phyloP scores from a whole-genome alignment of 2,797 vertebrate species.

The Tympanoctomys barrerae region DNA sequence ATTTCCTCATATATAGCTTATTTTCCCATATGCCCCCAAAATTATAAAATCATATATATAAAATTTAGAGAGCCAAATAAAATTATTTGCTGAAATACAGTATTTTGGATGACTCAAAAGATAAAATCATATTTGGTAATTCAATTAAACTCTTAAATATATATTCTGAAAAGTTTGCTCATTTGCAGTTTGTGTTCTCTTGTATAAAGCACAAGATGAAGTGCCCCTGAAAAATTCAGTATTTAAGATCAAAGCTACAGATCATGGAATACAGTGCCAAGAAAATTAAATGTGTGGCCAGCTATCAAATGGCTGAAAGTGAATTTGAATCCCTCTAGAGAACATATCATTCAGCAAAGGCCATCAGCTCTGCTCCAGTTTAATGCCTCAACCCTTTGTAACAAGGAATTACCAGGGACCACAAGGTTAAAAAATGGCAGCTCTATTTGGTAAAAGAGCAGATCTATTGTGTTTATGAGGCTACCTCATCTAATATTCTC shows the following conservation, averaged over 20 bases:
- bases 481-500: conserved; percentile 26
- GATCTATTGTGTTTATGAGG: conserved; percentile 33
- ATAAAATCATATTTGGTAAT: background rate
- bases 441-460: conserved; percentile 10
- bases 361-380: conserved; percentile 58
- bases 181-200: background rate
- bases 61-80: background rate
- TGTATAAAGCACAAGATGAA: conserved; percentile 61
- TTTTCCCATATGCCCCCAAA: background rate
- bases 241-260: conserved; percentile 75
- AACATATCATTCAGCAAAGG: conserved; percentile 70
- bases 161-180: conserved; percentile 48
- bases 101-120: background rate
- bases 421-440: conserved; percentile 63
- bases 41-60: background rate
- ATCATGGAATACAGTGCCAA: conserved; percentile 71
- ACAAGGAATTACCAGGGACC: conserved; percentile 50
- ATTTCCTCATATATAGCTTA: background rate
- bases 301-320: conserved; percentile 69
- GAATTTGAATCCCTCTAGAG: conserved; percentile 70
- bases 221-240: conserved; percentile 59
- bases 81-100: background rate
- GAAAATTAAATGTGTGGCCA: conserved; percentile 81
- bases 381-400: background rate
- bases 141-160: conserved; percentile 8